Base-by-base conservation (phyloP, 2,113 vertebrate genomes). In the Hucho hucho region DNA sequence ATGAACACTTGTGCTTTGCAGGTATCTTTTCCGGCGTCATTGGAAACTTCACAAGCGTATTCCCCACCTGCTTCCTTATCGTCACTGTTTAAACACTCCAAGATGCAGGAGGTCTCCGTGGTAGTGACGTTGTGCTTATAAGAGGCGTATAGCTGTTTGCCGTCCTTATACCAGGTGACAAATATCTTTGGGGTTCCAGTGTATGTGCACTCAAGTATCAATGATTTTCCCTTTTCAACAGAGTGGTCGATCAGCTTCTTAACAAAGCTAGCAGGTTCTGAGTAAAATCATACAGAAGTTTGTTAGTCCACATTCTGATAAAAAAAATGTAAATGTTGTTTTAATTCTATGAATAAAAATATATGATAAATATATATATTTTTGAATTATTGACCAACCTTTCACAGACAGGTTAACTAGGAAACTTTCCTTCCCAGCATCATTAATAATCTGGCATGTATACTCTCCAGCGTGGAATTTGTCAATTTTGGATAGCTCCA, bases 251-350 rank as follows among this genome's bases (percentile, higher is more conserved):
- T 94, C 80, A 98, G 87, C 88, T 95, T 97, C 90, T 98, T 98
- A 80, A 95, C 92, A 87, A 99, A 99, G 26, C 89, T 87, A 70
- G 97, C 98, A n/a, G 98, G 95, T 81, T 99, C 97, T 99, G 86
- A 77, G 24, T 32, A 16, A 84, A 85, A 79, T 53, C 81, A 87
- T 74, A 77, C 79, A 64, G 65, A 58, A 6, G 64, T 46, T 22
- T 24, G 20, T 76, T 70, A 76, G 68, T 64, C 46, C 11, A 64
- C 32, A 76, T 43, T 7, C 14, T 32, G 43, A 66, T 26, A 16
- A 43, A 37, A 37, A 43, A 18, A 22, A 11, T 29, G 13, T 26
- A 25, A 37, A 64, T 61, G 56, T 63, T 49, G 16, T 28, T 37
- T 64, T 37, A 43, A 13, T 49, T 18, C n/a, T 29, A 28, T 56